Evolutionary conservation across 1,140 invertebrate genomes (phyloP).

Genomic region (Dendrolimus kikuchii): DNA sequence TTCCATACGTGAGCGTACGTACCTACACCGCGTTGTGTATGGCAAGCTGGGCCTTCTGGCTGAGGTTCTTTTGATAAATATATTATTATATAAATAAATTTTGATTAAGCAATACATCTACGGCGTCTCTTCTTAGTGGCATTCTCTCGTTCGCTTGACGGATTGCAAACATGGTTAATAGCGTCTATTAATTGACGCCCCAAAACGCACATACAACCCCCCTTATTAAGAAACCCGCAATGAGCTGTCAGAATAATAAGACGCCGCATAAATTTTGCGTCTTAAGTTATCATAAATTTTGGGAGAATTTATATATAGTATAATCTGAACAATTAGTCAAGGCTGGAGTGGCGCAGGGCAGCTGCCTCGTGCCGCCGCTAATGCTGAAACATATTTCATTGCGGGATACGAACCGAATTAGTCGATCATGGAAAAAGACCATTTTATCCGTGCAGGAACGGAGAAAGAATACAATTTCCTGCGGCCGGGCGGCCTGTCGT

Average conservation of each 20-base stretch:
- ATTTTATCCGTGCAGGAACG: too few relatives aligned
- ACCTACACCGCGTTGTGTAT: too few relatives aligned
- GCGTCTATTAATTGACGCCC: constrained; percentile 1
- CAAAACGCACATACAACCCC: constrained; percentile 3
- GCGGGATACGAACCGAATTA: constrained; percentile 8
- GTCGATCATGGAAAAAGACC: background rate
- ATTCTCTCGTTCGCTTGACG: background rate
- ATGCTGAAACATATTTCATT: constrained; percentile 25
- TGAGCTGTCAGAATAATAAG: constrained; percentile 56
- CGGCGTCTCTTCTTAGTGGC: too few relatives aligned
- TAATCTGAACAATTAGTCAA: constrained; percentile 53
- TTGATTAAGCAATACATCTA: too few relatives aligned
- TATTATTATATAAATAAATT: too few relatives aligned
- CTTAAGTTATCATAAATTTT: constrained; percentile 31
- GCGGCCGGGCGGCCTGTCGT: too few relatives aligned
- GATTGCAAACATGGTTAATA: constrained; percentile 1
- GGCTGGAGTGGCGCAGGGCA: constrained; percentile 14
- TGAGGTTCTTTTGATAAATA: too few relatives aligned
- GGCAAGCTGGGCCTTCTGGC: too few relatives aligned
- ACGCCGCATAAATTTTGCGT: constrained; percentile 39
- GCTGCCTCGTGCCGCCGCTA: constrained; percentile 18
- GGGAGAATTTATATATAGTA: constrained; percentile 31
- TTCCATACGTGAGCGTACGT: too few relatives aligned
- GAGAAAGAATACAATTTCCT: too few relatives aligned
- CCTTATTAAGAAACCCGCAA: constrained; percentile 37